Conservation (phyloP, 2,113 vertebrate species). For the Nyctereutes procyonoides region DNA sequence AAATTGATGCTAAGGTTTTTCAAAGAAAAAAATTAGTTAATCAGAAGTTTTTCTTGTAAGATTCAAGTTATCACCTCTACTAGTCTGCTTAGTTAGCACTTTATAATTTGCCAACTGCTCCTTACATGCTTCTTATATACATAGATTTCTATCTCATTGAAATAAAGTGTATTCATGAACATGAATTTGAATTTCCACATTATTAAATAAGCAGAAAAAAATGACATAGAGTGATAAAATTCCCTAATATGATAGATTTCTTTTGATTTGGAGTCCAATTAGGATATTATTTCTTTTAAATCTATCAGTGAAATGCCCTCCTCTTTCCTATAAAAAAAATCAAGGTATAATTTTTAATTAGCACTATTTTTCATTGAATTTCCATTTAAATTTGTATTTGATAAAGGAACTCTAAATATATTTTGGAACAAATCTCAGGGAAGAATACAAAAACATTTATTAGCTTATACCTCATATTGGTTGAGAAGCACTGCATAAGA, state of each 20-base stretch:
- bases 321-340: background rate
- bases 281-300: background rate
- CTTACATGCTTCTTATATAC: background rate
- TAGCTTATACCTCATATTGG: slow-evolving; percentile 29
- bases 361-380: background rate
- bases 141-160: background rate
- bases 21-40: background rate
- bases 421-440: background rate
- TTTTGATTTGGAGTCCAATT: background rate
- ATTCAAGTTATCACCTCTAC: background rate
- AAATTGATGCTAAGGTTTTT: background rate
- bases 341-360: background rate
- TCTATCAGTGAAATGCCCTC: background rate
- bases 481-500: slow-evolving; percentile 73
- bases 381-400: background rate
- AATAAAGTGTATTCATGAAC: background rate
- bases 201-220: background rate
- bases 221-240: background rate
- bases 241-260: background rate
- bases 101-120: background rate
- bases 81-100: background rate
- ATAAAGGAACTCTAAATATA: background rate
- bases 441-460: background rate
- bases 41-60: background rate
- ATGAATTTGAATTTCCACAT: background rate